phyloP scores from a whole-genome alignment of 2,888 invertebrate genomes.

The Craniophora ligustri region DNA sequence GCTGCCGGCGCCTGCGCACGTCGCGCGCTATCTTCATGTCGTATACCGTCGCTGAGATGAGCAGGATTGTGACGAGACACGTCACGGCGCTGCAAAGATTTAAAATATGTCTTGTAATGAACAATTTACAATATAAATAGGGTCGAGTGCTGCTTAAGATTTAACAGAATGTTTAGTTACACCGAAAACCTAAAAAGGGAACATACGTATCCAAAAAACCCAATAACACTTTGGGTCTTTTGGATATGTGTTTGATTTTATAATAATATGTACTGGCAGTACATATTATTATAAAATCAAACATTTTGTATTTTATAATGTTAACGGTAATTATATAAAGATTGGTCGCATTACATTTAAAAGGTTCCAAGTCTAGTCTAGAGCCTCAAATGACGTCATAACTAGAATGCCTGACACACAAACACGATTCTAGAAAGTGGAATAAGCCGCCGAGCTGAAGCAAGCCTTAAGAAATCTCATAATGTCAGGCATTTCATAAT shows the following conservation, averaged over 20 bases:
- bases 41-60: constrained; percentile 91
- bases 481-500: constrained; percentile 52
- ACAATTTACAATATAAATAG: too few species aligned
- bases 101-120: too few species aligned
- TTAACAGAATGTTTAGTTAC: too few species aligned
- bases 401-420: constrained; percentile 41
- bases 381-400: constrained; percentile 46
- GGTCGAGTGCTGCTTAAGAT: too few species aligned
- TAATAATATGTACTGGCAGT: too few species aligned
- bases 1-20: constrained; percentile 73
- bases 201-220: too few species aligned
- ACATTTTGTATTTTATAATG: constrained; percentile 19
- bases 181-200: too few species aligned
- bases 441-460: constrained; percentile 25
- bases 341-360: constrained; percentile 25
- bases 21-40: constrained; percentile 88
- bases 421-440: constrained; percentile 52
- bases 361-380: constrained; percentile 38
- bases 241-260: too few species aligned
- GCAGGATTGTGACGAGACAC: constrained; percentile 78
- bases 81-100: constrained; percentile 71
- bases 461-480: constrained; percentile 39
- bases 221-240: too few species aligned
- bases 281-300: too few species aligned
- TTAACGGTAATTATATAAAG: constrained; percentile 36